Conservation (phyloP, 2,797 vertebrate species). For the Anabas testudineus region DNA sequence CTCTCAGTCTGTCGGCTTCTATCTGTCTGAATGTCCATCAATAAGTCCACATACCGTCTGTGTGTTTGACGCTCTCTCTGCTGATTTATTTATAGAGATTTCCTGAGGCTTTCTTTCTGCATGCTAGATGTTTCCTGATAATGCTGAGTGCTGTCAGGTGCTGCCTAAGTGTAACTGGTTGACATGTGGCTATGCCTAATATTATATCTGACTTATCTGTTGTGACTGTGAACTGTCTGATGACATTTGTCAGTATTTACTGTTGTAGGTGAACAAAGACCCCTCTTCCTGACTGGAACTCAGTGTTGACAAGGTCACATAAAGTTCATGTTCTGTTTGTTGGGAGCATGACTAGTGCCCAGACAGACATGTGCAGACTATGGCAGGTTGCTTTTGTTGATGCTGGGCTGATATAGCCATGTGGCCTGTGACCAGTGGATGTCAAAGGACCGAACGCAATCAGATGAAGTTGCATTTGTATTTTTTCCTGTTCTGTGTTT, state of each 20-base stretch:
- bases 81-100: slow-evolving; percentile 59
- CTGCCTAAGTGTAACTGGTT: slow-evolving; percentile 50
- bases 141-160: slow-evolving; percentile 52
- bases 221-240: slow-evolving; percentile 70
- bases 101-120: slow-evolving; percentile 55
- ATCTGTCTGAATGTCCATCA: slow-evolving; percentile 51
- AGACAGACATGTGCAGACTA: slow-evolving; percentile 44
- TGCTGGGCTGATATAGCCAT: slow-evolving; percentile 45
- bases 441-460: slow-evolving; percentile 45
- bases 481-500: slow-evolving; percentile 14
- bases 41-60: slow-evolving; percentile 49
- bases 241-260: slow-evolving; percentile 74
- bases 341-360: slow-evolving; percentile 38
- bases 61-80: slow-evolving; percentile 32
- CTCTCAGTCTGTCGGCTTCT: slow-evolving; percentile 24
- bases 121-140: slow-evolving; percentile 32
- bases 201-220: slow-evolving; percentile 57
- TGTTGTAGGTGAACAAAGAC: slow-evolving; percentile 63
- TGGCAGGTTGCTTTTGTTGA: slow-evolving; percentile 67
- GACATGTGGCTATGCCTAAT: slow-evolving; percentile 58
- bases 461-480: slow-evolving; percentile 42
- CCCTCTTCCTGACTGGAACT: slow-evolving; percentile 42
- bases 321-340: slow-evolving; percentile 66
- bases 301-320: slow-evolving; percentile 61
- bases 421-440: slow-evolving; percentile 56